These are phyloP conservation scores for Cinclus cinclus DNA, from an alignment of 2,113 vertebrate species.

Conservation along the genomic window DNA sequence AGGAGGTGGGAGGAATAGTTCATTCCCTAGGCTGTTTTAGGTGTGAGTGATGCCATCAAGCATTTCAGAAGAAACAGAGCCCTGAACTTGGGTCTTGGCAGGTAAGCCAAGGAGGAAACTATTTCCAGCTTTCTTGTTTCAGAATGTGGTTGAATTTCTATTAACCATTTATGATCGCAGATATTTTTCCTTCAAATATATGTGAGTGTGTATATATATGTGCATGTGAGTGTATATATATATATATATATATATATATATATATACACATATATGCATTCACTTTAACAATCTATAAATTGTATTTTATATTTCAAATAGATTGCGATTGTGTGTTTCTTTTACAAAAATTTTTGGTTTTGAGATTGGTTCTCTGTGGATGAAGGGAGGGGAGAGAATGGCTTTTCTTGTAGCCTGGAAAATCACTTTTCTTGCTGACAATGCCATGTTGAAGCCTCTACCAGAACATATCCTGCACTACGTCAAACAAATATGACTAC, in stretches of 20 bases:
- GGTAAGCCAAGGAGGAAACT: constrained; percentile 20
- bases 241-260: not conserved
- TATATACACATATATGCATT: not conserved
- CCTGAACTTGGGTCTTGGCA: constrained; percentile 36
- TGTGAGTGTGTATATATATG: rapidly evolving
- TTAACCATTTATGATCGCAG: not conserved
- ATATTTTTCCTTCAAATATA: not conserved
- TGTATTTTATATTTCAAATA: not conserved
- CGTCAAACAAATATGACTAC: constrained; percentile 36
- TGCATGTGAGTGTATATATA: rapidly evolving
- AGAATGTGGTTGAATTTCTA: not conserved
- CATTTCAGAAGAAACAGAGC: not conserved
- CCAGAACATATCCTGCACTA: not conserved
- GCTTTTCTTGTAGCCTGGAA: not conserved
- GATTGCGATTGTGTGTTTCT: not conserved
- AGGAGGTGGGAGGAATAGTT: constrained; percentile 9
- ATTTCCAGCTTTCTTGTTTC: constrained; percentile 35
- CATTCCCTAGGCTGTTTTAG: not conserved
- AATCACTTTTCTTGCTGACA: constrained; percentile 17
- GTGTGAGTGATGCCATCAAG: constrained; percentile 43
- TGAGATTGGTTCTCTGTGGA: not conserved
- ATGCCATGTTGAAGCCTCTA: constrained; percentile 32
- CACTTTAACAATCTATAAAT: not conserved
- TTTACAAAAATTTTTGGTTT: not conserved
- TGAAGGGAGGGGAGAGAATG: not conserved